Conservation (phyloP, 92 coral and sea anemone species). For the Porites divaricata region DNA sequence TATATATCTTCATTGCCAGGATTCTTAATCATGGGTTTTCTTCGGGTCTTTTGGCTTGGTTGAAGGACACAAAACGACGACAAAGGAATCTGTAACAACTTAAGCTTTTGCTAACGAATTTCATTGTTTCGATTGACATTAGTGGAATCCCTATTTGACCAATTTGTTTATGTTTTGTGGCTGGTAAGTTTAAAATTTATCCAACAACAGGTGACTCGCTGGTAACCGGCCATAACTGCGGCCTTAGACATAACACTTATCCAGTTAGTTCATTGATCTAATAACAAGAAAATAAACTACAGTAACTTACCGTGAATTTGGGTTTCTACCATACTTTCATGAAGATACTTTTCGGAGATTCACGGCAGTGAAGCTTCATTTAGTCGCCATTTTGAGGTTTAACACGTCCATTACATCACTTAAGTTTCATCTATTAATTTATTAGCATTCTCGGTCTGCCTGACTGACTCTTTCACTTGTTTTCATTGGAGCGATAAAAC, state of each 20-base stretch:
- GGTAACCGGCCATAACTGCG: slow-evolving; percentile 13
- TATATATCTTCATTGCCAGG: too few species aligned
- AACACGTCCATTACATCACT: slow-evolving; percentile 36
- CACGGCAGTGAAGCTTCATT: neutral
- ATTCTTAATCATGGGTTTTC: too few species aligned
- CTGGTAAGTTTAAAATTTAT: neutral
- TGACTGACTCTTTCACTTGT: slow-evolving; percentile 17
- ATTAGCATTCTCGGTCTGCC: slow-evolving; percentile 7
- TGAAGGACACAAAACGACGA: neutral
- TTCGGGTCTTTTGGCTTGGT: too few species aligned
- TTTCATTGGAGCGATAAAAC: slow-evolving; percentile 39
- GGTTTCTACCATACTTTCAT: slow-evolving; percentile 24
- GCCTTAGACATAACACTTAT: slow-evolving; percentile 18
- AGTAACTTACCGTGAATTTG: slow-evolving; percentile 18
- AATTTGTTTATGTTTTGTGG: slow-evolving; percentile 33
- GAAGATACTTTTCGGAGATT: neutral
- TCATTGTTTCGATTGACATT: neutral
- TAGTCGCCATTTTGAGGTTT: slow-evolving; percentile 41
- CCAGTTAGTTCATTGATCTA: neutral
- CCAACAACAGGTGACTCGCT: slow-evolving; percentile 34
- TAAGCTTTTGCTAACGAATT: neutral
- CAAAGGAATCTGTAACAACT: neutral
- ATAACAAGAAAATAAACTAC: neutral
- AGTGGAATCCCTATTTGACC: slow-evolving; percentile 9
- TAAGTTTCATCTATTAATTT: slow-evolving; percentile 35